Percentiles rank a stretch among this genome's conserved stretches.
These are phyloP conservation scores for Dendrocopos noguchii DNA, from an alignment of 2,113 vertebrate species.

Conservation along the genomic window DNA sequence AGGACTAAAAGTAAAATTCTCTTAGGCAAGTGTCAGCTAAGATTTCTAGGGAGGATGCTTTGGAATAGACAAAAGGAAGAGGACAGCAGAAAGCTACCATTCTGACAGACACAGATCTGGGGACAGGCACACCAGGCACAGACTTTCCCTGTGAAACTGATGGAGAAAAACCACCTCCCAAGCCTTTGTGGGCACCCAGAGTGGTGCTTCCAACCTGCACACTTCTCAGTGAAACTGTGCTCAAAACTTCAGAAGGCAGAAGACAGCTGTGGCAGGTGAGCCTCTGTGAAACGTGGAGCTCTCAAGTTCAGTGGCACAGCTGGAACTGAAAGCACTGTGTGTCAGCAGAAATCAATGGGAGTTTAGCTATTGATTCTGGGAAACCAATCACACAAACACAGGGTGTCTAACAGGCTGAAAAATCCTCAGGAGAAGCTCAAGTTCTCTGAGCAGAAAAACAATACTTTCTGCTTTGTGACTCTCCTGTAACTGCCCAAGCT, in stretches of 20 bases:
- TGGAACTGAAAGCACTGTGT: neutral
- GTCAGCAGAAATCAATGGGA: neutral
- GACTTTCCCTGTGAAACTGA: neutral
- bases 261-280: neutral
- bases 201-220: fast-evolving
- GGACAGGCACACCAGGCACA: neutral
- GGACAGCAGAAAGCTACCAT: neutral
- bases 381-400: neutral
- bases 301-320: neutral
- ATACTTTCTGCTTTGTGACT: neutral
- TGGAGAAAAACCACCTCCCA: neutral
- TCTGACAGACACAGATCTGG: neutral
- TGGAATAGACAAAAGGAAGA: neutral
- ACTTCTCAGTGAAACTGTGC: neutral
- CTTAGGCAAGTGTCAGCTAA: neutral
- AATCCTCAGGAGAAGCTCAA: neutral
- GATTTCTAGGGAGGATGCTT: neutral
- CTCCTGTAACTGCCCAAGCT: neutral
- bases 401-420: neutral
- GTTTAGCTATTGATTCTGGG: neutral
- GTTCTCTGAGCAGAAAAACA: neutral
- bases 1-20: neutral
- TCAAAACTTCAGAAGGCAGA: neutral
- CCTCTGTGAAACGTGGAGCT: neutral
- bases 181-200: neutral